These are phyloP conservation scores for Agonum fuliginosum DNA, from an alignment of 2,888 invertebrate species.

Conservation along the genomic window DNA sequence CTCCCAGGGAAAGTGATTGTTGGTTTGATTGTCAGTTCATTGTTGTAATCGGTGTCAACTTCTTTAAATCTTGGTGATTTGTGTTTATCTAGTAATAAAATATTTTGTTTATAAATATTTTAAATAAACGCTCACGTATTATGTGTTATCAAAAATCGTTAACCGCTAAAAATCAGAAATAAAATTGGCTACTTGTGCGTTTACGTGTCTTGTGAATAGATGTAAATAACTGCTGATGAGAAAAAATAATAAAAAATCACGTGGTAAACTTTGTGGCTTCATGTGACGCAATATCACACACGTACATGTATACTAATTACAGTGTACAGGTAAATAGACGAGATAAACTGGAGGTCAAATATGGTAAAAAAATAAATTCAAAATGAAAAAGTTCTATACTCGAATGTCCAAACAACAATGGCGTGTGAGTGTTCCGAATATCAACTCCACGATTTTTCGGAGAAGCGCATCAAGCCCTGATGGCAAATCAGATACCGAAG, in stretches of 20 bases:
- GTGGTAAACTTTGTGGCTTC: slow-evolving; percentile 14
- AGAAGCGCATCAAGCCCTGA: slow-evolving; percentile 60
- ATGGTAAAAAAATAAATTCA: slow-evolving; percentile 49
- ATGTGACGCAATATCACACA: slow-evolving; percentile 17
- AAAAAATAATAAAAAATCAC: slow-evolving; percentile 39
- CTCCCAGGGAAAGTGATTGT: too few relatives aligned
- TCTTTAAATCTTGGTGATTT: too few relatives aligned
- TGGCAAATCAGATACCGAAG: slow-evolving; percentile 61
- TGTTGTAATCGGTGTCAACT: not conserved
- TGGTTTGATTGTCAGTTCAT: not conserved
- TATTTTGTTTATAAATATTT: too few relatives aligned
- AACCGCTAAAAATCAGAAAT: not conserved
- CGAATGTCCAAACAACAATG: slow-evolving; percentile 71
- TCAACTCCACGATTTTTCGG: slow-evolving; percentile 64
- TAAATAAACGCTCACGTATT: too few relatives aligned
- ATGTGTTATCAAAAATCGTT: too few relatives aligned
- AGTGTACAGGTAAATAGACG: slow-evolving; percentile 46
- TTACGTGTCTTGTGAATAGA: not conserved
- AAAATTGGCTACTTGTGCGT: not conserved
- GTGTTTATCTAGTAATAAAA: too few relatives aligned
- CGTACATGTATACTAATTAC: slow-evolving; percentile 48
- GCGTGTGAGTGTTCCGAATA: slow-evolving; percentile 70
- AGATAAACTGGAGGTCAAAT: slow-evolving; percentile 52
- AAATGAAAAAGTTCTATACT: slow-evolving; percentile 71
- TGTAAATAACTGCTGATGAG: not conserved